These are phyloP conservation scores for Drosophila setifemur DNA, from an alignment of 1,140 invertebrate species.

Conservation along the genomic window DNA sequence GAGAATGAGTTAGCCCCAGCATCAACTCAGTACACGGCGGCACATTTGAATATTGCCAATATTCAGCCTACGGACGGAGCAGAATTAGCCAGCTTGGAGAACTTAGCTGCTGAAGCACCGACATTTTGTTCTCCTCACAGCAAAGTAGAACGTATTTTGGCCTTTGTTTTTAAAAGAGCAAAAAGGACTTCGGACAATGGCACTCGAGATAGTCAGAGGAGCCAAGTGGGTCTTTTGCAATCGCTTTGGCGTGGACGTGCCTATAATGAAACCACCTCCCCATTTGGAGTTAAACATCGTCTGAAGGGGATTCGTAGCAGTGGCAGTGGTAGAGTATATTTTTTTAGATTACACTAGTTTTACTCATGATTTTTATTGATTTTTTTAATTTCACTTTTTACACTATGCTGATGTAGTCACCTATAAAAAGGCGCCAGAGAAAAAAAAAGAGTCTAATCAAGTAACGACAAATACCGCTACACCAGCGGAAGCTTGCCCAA, in stretches of 20 bases:
- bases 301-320: conserved; percentile 79
- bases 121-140: neutral
- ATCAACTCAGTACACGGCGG: neutral
- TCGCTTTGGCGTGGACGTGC: conserved; percentile 54
- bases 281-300: conserved; percentile 62
- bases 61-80: conserved; percentile 38
- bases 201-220: conserved; percentile 71
- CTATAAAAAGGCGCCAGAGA: conserved; percentile 67
- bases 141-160: conserved; percentile 48
- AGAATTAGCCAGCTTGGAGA: neutral
- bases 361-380: conserved; percentile 3
- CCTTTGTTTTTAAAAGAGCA: conserved; percentile 51
- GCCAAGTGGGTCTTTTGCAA: conserved; percentile 68
- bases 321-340: conserved; percentile 71
- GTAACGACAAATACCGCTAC: conserved; percentile 13
- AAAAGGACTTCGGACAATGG: conserved; percentile 22
- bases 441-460: conserved; percentile 34
- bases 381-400: conserved; percentile 24
- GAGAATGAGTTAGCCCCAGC: neutral
- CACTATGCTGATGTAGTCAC: conserved; percentile 52
- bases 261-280: conserved; percentile 19
- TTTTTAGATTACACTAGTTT: neutral
- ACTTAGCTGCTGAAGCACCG: neutral
- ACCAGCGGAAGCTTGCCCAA: conserved; percentile 13
- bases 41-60: conserved; percentile 7